Percentiles rank a stretch among this genome's conserved stretches.
phyloP scores from a whole-genome alignment of 2,113 vertebrate genomes.

The Boulengeromyrus knoepffleri region DNA sequence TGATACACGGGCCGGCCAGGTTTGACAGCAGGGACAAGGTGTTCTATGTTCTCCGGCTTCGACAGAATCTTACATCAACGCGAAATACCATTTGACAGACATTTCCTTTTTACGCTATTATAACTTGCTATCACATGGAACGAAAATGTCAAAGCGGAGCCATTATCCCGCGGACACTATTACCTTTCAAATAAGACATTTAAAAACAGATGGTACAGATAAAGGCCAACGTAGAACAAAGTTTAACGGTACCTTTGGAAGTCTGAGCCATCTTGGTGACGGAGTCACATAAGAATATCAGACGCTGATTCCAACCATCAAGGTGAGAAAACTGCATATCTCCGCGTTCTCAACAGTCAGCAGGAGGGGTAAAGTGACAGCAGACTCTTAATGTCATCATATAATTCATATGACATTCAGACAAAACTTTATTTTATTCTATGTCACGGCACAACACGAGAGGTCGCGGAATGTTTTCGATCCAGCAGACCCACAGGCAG shows the following conservation, averaged over 20 bases:
- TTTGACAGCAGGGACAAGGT: constrained; percentile 32
- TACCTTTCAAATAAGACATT: constrained; percentile 26
- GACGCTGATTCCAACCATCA: background rate
- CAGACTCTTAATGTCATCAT: background rate
- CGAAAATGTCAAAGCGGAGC: constrained; percentile 25
- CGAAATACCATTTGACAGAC: constrained; percentile 54
- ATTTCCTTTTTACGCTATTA: constrained; percentile 44
- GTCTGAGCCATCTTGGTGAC: background rate
- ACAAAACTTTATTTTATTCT: background rate
- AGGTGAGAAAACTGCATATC: background rate
- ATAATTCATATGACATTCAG: background rate
- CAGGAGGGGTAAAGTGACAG: background rate
- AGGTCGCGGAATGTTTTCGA: background rate
- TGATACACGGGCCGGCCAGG: constrained; percentile 42
- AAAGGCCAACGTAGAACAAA: background rate
- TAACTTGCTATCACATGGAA: constrained; percentile 38
- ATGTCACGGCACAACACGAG: background rate
- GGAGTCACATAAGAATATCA: background rate
- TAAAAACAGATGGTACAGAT: background rate
- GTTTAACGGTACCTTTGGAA: background rate
- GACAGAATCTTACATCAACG: constrained; percentile 37
- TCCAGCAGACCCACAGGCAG: background rate
- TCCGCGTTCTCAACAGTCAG: background rate
- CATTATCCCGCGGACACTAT: constrained; percentile 33
- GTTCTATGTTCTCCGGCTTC: background rate